Conservation (phyloP, 2,797 vertebrate genomes). For the Peromyscus eremicus region DNA sequence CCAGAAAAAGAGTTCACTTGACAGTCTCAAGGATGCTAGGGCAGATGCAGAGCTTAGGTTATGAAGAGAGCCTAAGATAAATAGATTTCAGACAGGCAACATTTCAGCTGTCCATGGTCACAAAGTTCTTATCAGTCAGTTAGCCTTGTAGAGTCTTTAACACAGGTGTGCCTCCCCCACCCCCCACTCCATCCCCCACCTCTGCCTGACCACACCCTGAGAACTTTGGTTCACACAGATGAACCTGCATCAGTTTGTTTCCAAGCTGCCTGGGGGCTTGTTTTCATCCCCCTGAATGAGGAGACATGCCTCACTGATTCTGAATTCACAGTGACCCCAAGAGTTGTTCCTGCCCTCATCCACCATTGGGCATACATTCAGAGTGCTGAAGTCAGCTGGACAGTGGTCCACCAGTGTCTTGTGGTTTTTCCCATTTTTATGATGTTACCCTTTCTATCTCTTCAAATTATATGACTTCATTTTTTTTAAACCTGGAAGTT, state of each 20-base stretch:
- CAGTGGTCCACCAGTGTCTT: neutral
- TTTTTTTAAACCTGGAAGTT: conserved; percentile 45
- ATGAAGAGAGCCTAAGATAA: neutral
- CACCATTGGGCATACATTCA: neutral
- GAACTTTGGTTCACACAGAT: neutral
- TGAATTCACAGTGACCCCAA: neutral
- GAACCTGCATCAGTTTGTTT: neutral
- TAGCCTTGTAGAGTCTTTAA: neutral
- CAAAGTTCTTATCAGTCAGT: too few relatives aligned
- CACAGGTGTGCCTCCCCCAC: neutral
- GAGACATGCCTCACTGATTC: too few relatives aligned
- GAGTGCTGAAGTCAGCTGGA: neutral
- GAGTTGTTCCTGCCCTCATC: neutral
- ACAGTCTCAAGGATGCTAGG: neutral
- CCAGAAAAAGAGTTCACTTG: neutral
- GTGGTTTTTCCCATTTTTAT: neutral
- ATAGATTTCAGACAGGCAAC: neutral
- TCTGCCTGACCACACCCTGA: neutral
- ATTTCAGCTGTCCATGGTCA: too few relatives aligned
- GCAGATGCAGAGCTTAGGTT: neutral
- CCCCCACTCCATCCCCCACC: neutral
- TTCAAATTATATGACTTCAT: conserved; percentile 50
- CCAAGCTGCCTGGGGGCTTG: neutral
- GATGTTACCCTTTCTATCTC: neutral
- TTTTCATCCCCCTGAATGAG: neutral